These are phyloP conservation scores for Monopis laevigella DNA, from an alignment of 2,888 invertebrate genomes.

Conservation along the genomic window DNA sequence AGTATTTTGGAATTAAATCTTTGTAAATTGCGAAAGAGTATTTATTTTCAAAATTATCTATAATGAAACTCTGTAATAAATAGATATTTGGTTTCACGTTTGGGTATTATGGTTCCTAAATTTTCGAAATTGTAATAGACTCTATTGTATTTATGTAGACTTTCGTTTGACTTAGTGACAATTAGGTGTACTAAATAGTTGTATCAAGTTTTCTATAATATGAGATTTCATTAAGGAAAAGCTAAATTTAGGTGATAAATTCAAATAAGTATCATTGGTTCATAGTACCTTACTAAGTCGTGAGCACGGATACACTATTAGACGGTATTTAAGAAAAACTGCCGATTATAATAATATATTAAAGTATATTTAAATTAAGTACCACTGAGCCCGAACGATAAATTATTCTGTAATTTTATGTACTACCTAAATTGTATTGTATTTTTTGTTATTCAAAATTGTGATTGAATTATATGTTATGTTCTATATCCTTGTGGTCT, in stretches of 20 bases:
- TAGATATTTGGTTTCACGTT: constrained; percentile 50
- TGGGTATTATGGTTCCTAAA: constrained; percentile 69
- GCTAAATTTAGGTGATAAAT: constrained; percentile 57
- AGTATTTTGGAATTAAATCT: constrained; percentile 49
- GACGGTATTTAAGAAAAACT: constrained; percentile 54
- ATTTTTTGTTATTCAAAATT: constrained; percentile 44
- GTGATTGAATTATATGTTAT: constrained; percentile 42
- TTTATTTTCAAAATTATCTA: constrained; percentile 64
- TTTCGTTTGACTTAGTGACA: constrained; percentile 59
- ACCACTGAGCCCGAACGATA: constrained; percentile 2
- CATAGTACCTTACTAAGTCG: constrained; percentile 45
- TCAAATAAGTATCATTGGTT: constrained; percentile 57
- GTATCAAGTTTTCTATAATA: constrained; percentile 66
- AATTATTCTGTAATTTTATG: constrained; percentile 7
- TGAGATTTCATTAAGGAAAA: constrained; percentile 51
- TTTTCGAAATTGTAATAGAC: constrained; percentile 68
- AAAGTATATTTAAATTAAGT: constrained; percentile 1
- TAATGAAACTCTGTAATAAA: constrained; percentile 36
- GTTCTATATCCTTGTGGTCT: constrained; percentile 66
- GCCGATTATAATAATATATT: constrained; percentile 36
- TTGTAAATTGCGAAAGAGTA: constrained; percentile 38
- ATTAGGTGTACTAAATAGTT: constrained; percentile 62
- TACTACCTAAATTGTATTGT: constrained; percentile 22
- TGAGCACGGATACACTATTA: constrained; percentile 65
- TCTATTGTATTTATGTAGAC: constrained; percentile 57